These are phyloP conservation scores for Pseudomyrmex flavicornis DNA, from an alignment of 1,140 invertebrate genomes.

Conservation along the genomic window DNA sequence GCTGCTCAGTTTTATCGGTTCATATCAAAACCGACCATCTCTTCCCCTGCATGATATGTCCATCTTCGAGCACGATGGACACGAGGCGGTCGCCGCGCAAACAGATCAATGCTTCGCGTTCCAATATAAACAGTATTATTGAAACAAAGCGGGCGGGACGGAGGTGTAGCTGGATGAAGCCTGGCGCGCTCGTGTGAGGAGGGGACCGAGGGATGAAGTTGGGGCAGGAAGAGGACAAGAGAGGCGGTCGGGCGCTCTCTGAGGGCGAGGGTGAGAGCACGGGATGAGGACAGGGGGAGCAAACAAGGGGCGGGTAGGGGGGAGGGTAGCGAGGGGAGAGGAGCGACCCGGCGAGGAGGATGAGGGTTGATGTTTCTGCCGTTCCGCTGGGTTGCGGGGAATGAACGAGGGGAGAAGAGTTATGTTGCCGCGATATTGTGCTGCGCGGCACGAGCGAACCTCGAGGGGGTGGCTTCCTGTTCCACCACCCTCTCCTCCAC, in stretches of 20 bases:
- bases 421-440: conserved; percentile 77
- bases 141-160: conserved; percentile 84
- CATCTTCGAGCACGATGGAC: conserved; percentile 71
- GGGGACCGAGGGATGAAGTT: conserved; percentile 64
- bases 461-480: conserved; percentile 74
- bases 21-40: not conserved
- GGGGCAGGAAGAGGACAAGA: conserved; percentile 60
- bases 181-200: conserved; percentile 59
- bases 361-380: conserved; percentile 78
- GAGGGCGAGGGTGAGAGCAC: conserved; percentile 56
- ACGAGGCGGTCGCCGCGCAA: conserved; percentile 78
- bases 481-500: conserved; percentile 59
- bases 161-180: conserved; percentile 75
- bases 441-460: conserved; percentile 80
- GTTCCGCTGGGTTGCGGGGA: conserved; percentile 72
- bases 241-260: conserved; percentile 53
- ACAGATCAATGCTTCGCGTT: conserved; percentile 85
- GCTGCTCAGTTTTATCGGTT: not conserved
- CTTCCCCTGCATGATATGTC: conserved; percentile 64
- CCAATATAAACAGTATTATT: conserved; percentile 86
- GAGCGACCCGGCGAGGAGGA: conserved; percentile 64
- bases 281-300: conserved; percentile 59
- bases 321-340: conserved; percentile 78
- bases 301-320: conserved; percentile 70
- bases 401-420: conserved; percentile 76